Conservation (phyloP, 2,113 vertebrate genomes). For the Talpa occidentalis region DNA sequence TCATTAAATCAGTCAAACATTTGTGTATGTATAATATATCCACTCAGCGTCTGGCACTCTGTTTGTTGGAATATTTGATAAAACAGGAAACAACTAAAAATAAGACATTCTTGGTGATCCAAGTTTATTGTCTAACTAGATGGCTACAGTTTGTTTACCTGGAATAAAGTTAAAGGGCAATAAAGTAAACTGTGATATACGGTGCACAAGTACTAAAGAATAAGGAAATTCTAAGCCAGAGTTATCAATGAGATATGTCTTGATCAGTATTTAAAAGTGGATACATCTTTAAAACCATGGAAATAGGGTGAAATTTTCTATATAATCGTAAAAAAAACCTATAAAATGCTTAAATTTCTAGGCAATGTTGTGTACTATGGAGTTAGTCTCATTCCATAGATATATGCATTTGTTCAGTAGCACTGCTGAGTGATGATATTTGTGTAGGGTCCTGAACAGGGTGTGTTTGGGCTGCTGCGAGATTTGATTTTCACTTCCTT, state of each 20-base stretch:
- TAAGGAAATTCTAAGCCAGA: background rate
- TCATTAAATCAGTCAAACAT: background rate
- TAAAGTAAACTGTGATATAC: background rate
- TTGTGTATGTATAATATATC: background rate
- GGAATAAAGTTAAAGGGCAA: background rate
- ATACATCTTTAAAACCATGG: background rate
- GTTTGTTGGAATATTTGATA: background rate
- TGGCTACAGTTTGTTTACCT: background rate
- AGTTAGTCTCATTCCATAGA: background rate
- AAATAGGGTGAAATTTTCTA: background rate
- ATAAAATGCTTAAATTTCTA: background rate
- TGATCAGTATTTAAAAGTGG: background rate
- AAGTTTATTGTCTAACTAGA: background rate
- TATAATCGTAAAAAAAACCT: background rate
- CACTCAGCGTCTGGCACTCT: background rate
- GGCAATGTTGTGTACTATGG: background rate
- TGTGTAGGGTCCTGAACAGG: background rate
- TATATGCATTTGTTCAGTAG: background rate
- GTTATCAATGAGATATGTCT: background rate
- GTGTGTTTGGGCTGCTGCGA: background rate
- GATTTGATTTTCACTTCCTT: background rate
- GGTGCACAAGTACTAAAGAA: background rate
- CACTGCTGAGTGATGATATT: background rate
- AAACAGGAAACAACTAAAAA: background rate
- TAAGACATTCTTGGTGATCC: background rate